Base-by-base conservation (phyloP, 2,113 vertebrate genomes). In the Archilochus colubris region DNA sequence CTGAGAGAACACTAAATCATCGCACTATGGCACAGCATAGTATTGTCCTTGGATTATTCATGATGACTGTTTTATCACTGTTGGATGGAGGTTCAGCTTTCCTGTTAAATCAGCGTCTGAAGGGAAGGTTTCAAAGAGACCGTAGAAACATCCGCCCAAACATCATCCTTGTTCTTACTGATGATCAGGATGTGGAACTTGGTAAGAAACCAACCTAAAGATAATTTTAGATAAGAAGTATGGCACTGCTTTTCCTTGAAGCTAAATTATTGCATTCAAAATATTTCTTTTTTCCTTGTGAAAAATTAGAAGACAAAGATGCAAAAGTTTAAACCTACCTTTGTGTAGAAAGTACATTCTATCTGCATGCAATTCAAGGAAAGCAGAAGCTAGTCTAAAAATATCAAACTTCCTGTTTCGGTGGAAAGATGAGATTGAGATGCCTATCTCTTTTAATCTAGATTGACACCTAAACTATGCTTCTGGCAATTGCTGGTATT, bases 101-200 rank as follows among this genome's bases (percentile, higher is more conserved):
- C 96, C 97, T 98, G 82, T 97, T 98, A 25, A 98, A 97, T 69
- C 99, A 98, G 75, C 99, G 98, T 67, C 97, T 99, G 94, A 99
- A 99, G 92, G 98, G 98, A 95, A 98, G 99, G 93, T 98, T 99
- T 93, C 99, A 99, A 97, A 98, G 99, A 79, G 99, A 99, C 96
- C 98, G 99, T 33, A 98, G 99, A 81, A 99, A 99, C 97, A 99
- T 99, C 97, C 98, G 99, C 16, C 99, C 99, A 44, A 99, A 99
- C 98, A 98, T 99, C 97, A 99, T 99, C 97, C 98, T 99, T 51
- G 98, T 99, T 97, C 98, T 99, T 95, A 99, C 99, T 0, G 99
- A 99, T 18, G 99, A 99, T 97, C 99, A 99, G 97, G 99, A 99
- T 89, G 98, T 99, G 87, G 99, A 99, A 96, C 98, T 99, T 58